Percentiles rank a stretch among this genome's conserved stretches.
Evolutionary conservation across 1,140 invertebrate species (phyloP).

Genomic region (Zaprionus capensis): DNA sequence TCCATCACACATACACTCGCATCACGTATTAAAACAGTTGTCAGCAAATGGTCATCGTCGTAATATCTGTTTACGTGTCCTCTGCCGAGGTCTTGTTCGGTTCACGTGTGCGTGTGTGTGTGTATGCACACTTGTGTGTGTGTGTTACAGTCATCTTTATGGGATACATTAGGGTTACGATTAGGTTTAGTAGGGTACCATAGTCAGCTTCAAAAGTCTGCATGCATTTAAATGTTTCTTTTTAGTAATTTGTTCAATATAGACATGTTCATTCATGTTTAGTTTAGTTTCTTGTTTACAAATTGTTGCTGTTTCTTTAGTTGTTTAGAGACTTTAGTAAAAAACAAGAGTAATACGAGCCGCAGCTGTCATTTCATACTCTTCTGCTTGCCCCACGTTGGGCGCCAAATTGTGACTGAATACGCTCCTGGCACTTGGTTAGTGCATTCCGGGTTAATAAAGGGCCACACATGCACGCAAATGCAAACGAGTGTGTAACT

Average conservation of each 20-base stretch:
- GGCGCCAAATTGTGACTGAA: slow-evolving; percentile 6
- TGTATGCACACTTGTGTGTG: not conserved
- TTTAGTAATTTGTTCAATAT: slow-evolving; percentile 1
- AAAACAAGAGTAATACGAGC: not conserved
- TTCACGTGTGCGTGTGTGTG: not conserved
- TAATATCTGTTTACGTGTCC: slow-evolving; percentile 13
- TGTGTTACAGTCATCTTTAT: not conserved
- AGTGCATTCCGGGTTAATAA: slow-evolving; percentile 55
- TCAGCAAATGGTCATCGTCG: slow-evolving; percentile 29
- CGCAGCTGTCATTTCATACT: not conserved
- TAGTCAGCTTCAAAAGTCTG: not conserved
- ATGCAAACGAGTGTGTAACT: slow-evolving; percentile 25
- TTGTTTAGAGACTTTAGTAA: not conserved
- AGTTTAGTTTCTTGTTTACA: not conserved
- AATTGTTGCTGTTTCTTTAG: slow-evolving; percentile 3
- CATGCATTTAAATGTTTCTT: slow-evolving; percentile 11
- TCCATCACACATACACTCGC: not conserved
- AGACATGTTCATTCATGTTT: slow-evolving; percentile 2
- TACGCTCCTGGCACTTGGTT: slow-evolving; percentile 13
- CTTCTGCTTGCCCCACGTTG: slow-evolving; percentile 11
- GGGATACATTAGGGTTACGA: not conserved
- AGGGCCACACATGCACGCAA: slow-evolving; percentile 29
- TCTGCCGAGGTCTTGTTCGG: slow-evolving; percentile 1
- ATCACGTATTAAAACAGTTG: slow-evolving; percentile 16
- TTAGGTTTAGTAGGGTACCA: not conserved